Conservation (phyloP, 2,888 invertebrate species). For the Drosophila eohydei region DNA sequence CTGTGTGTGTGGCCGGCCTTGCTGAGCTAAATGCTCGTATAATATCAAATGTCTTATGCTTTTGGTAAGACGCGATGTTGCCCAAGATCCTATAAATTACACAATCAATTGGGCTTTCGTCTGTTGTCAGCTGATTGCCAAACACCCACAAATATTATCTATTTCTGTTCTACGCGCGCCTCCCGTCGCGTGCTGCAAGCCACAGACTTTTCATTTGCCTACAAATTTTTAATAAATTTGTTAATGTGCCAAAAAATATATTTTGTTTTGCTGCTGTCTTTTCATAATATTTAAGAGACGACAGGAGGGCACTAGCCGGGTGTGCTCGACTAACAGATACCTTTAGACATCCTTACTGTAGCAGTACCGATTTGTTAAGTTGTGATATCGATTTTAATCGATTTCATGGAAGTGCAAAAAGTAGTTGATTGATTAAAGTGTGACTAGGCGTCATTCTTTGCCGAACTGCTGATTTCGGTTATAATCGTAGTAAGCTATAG, state of each 20-base stretch:
- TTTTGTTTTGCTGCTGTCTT: background rate
- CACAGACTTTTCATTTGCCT: constrained; percentile 3
- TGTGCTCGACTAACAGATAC: background rate
- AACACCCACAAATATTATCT: constrained; percentile 4
- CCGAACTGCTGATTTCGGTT: background rate
- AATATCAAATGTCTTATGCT: background rate
- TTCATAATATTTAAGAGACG: background rate
- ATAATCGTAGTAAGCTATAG: background rate
- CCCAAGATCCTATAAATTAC: constrained; percentile 9
- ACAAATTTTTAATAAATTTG: constrained; percentile 5
- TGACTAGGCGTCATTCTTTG: too few relatives aligned
- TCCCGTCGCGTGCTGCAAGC: constrained; percentile 1
- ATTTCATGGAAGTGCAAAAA: too few relatives aligned
- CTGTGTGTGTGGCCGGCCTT: background rate
- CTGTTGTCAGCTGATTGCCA: background rate
- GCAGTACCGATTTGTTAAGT: too few relatives aligned
- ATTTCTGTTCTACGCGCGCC: constrained; percentile 7
- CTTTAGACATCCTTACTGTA: too few relatives aligned
- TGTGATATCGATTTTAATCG: too few relatives aligned
- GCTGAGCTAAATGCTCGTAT: background rate
- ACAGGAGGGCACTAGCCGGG: background rate
- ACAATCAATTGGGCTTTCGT: background rate
- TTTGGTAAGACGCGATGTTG: background rate
- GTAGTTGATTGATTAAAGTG: too few relatives aligned
- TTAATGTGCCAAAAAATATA: background rate